Evolutionary conservation across 2,888 invertebrate genomes (phyloP).

Genomic region (Lymantria dispar): DNA sequence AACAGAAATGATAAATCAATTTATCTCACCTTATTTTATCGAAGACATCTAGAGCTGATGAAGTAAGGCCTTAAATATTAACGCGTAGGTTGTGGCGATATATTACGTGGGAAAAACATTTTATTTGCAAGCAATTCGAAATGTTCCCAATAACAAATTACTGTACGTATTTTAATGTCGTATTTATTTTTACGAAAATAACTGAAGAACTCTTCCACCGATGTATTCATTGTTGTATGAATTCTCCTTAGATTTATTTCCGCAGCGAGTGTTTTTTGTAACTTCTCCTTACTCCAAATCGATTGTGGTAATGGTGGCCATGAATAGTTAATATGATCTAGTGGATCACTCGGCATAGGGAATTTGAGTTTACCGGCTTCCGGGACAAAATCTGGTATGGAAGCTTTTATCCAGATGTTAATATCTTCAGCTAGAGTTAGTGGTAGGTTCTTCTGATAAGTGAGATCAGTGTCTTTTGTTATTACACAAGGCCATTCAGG

Average conservation of each 20-base stretch:
- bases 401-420: constrained; percentile 25
- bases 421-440: background rate
- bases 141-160: background rate
- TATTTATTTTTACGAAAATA: constrained; percentile 7
- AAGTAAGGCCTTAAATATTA: no score
- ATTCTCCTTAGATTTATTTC: constrained; percentile 8
- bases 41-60: no score
- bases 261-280: constrained; percentile 11
- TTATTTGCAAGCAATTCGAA: no score
- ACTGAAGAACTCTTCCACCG: constrained; percentile 31
- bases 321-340: constrained; percentile 22
- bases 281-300: constrained; percentile 30
- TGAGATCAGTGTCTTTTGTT: background rate
- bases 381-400: constrained; percentile 16
- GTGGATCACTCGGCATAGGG: constrained; percentile 18
- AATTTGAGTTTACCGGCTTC: constrained; percentile 11
- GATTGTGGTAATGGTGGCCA: constrained; percentile 34
- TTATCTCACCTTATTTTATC: no score
- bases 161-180: background rate
- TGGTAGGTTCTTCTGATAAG: background rate
- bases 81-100: no score
- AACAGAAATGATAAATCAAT: no score
- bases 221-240: constrained; percentile 4
- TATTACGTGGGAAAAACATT: no score
- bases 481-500: background rate